phyloP scores from a whole-genome alignment of 2,113 vertebrate genomes.

The Chascanopsetta lugubris region DNA sequence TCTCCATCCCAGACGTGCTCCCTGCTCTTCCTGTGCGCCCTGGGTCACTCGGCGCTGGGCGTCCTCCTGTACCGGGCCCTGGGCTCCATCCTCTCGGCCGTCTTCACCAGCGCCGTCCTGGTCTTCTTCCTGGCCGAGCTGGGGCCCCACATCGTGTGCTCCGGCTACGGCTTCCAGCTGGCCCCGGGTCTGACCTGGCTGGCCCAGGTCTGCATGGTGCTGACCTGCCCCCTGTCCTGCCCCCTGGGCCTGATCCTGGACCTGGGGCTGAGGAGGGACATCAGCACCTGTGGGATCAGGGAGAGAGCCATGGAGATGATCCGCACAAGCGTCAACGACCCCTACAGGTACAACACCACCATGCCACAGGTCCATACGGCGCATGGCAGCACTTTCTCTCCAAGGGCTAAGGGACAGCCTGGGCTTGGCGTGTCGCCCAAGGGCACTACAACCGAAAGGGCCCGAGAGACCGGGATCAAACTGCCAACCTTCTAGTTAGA shows the following conservation, averaged over 20 bases:
- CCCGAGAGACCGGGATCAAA: too few species aligned
- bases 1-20: conserved; percentile 77
- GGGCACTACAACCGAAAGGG: too few species aligned
- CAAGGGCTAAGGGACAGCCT: too few species aligned
- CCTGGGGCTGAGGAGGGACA: conserved; percentile 79
- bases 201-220: conserved; percentile 86
- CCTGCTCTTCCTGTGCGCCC: conserved; percentile 82
- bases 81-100: conserved; percentile 77
- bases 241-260: conserved; percentile 88
- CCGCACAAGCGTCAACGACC: conserved; percentile 84
- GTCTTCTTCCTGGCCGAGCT: conserved; percentile 86
- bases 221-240: conserved; percentile 86
- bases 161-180: conserved; percentile 85
- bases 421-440: too few species aligned
- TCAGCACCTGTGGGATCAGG: conserved; percentile 81
- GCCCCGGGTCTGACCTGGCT: conserved; percentile 85
- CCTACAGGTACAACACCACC: conserved; percentile 76
- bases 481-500: too few species aligned
- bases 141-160: conserved; percentile 86
- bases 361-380: not conserved
- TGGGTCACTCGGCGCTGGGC: conserved; percentile 84
- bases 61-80: conserved; percentile 83
- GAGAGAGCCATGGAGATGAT: conserved; percentile 90
- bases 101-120: conserved; percentile 83
- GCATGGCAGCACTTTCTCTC: too few species aligned